phyloP scores from a whole-genome alignment of 2,113 vertebrate genomes.

The Stegastes partitus region DNA sequence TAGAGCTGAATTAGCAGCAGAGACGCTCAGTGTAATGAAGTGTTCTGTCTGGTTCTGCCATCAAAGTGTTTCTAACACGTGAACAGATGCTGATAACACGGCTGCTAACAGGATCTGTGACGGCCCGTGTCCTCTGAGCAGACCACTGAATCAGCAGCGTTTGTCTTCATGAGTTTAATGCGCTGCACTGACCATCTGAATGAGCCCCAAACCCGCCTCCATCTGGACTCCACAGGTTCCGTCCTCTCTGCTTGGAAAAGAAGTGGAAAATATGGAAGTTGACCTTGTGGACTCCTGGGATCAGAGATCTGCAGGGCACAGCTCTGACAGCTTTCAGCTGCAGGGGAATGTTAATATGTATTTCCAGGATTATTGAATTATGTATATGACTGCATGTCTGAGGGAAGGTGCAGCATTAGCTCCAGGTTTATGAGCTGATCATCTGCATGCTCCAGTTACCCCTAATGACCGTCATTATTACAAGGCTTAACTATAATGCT shows the following conservation, averaged over 20 bases:
- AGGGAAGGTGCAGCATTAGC: conserved; percentile 84
- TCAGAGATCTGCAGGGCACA: conserved; percentile 59
- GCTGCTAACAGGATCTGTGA: conserved; percentile 37
- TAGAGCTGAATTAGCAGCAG: conserved; percentile 75
- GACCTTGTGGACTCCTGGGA: conserved; percentile 69
- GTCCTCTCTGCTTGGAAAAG: conserved; percentile 48
- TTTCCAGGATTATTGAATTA: conserved; percentile 96
- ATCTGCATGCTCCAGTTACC: conserved; percentile 89
- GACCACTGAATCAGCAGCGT: conserved; percentile 34
- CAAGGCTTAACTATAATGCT: conserved; percentile 93
- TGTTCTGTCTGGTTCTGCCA: conserved; percentile 75
- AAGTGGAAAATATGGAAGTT: conserved; percentile 66
- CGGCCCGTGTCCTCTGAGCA: background rate
- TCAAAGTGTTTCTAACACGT: conserved; percentile 39
- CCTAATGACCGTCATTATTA: conserved; percentile 96
- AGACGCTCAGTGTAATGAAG: conserved; percentile 63
- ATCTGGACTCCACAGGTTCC: conserved; percentile 66
- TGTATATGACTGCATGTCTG: conserved; percentile 87
- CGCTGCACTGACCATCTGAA: conserved; percentile 61
- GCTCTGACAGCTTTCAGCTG: conserved; percentile 70
- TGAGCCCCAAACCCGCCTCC: conserved; percentile 56
- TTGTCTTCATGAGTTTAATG: conserved; percentile 49
- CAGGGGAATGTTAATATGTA: conserved; percentile 84
- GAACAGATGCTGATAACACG: conserved; percentile 9
- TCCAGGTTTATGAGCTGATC: conserved; percentile 84